Conservation (phyloP, 2,888 invertebrate species). For the Stenichneumon culpator region DNA sequence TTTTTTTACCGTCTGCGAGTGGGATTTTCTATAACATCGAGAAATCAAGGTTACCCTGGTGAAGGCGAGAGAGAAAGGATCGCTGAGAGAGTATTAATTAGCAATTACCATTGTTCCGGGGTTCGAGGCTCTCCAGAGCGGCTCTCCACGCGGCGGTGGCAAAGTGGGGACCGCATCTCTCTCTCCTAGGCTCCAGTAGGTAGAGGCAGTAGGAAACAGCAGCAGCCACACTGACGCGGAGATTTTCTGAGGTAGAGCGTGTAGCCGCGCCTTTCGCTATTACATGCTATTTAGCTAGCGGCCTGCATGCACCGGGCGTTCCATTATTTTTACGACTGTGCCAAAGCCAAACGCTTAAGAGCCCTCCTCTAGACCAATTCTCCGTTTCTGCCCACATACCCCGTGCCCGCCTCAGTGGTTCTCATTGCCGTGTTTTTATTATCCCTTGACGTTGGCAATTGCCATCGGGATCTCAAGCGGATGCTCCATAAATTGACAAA, state of each 20-base stretch:
- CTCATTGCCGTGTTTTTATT: conserved; percentile 57
- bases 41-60: conserved; percentile 62
- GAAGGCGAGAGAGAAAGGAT: conserved; percentile 46
- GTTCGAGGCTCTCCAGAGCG: conserved; percentile 31
- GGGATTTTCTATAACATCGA: conserved; percentile 42
- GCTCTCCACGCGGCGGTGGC: conserved; percentile 41
- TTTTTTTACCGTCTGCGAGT: background rate
- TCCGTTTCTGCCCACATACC: conserved; percentile 70
- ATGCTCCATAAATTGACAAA: background rate
- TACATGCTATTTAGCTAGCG: conserved; percentile 82
- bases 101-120: conserved; percentile 74
- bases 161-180: conserved; percentile 58
- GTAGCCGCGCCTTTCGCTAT: conserved; percentile 76
- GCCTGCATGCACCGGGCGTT: conserved; percentile 77
- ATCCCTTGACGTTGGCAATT: background rate
- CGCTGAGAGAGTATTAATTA: conserved; percentile 68
- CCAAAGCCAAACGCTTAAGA: conserved; percentile 80
- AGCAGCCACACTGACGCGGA: conserved; percentile 39
- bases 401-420: conserved; percentile 66
- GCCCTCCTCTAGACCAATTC: conserved; percentile 74
- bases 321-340: conserved; percentile 83
- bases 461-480: background rate
- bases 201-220: conserved; percentile 57
- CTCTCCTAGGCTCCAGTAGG: conserved; percentile 55
- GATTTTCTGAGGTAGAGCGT: conserved; percentile 68